Evolutionary conservation across 1,140 invertebrate species (phyloP), one percentile per base, ranked within the genome.

Genomic region (Pogonomyrmex barbatus): DNA sequence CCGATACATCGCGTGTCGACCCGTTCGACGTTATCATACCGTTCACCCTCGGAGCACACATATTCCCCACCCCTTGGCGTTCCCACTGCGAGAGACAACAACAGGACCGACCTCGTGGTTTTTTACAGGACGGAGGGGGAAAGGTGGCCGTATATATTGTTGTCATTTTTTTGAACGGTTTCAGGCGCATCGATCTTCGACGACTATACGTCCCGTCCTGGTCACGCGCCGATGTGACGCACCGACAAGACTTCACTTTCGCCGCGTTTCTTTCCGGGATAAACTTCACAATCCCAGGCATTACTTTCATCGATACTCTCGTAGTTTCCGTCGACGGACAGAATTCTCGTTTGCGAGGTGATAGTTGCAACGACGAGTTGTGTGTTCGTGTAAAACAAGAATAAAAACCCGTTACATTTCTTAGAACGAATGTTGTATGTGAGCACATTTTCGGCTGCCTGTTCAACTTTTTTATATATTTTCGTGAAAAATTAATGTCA

Each of bases 1-100:
- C 85, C 86, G 89, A 90, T 90, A 90, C 89, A 85, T 90, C 77
- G 89, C 89, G 86, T 90, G 89, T 85, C 89, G 89, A 90, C 86
- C 79, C 63, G 89, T 88, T 90, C 86, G 88, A 87, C 88, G 88
- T 90, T 90, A 90, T 90, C 89, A 79, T 90, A 81, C 63, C 76
- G 86, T 85, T 90, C 88, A 90, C 89, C 88, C 88, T 90, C 85
- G 67, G 89, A 90, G 87, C 88, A 89, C 60, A 89, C 88, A 90
- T 87, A 84, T 86, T 84, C 88, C 84, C 88, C 89, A 89, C 88
- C 84, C 84, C 60, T 87, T 84, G 17, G 14, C 65, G 50, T 88
- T 90, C 89, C 89, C 88, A 87, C 88, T 83, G 73, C 85, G 88
- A 60, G 81, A 89, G 89, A 89, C 75, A 90, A 90, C 89, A 90